phyloP scores from a whole-genome alignment of 2,888 invertebrate genomes.

The Ichneumoninae sp. region DNA sequence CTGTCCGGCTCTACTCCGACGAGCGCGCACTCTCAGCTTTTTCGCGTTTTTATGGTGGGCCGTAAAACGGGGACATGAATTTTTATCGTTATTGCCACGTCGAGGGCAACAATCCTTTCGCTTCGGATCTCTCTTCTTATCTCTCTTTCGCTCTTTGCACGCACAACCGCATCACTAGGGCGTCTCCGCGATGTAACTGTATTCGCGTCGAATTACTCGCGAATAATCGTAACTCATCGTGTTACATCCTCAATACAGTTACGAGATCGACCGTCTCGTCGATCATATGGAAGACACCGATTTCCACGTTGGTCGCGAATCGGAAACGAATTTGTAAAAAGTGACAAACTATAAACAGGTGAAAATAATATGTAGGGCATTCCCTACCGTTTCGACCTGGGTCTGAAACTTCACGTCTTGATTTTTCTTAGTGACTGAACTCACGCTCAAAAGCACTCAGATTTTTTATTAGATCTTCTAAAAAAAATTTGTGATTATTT shows the following conservation, averaged over 20 bases:
- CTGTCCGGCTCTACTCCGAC: slow-evolving; percentile 29
- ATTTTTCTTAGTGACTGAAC: no score
- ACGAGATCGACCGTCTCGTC: not conserved
- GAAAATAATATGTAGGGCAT: no score
- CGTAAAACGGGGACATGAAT: slow-evolving; percentile 76
- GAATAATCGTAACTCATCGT: not conserved
- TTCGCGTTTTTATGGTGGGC: slow-evolving; percentile 74
- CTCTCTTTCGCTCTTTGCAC: slow-evolving; percentile 33
- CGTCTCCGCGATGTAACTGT: not conserved
- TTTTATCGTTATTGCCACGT: slow-evolving; percentile 76
- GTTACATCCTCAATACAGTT: not conserved
- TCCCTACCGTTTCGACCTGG: no score
- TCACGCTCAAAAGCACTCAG: no score
- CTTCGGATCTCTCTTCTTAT: slow-evolving; percentile 50
- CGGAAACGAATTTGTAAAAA: not conserved
- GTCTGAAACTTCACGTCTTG: no score
- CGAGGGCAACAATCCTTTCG: slow-evolving; percentile 65
- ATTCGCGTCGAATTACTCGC: not conserved
- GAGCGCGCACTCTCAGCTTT: slow-evolving; percentile 64
- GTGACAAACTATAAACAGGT: no score
- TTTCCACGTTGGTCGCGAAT: not conserved
- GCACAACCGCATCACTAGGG: not conserved
- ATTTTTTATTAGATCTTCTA: no score
- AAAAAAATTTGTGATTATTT: no score
- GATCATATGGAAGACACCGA: not conserved